These are phyloP conservation scores for Rotaria sp. DNA, from an alignment of 2,888 invertebrate genomes.

Conservation along the genomic window DNA sequence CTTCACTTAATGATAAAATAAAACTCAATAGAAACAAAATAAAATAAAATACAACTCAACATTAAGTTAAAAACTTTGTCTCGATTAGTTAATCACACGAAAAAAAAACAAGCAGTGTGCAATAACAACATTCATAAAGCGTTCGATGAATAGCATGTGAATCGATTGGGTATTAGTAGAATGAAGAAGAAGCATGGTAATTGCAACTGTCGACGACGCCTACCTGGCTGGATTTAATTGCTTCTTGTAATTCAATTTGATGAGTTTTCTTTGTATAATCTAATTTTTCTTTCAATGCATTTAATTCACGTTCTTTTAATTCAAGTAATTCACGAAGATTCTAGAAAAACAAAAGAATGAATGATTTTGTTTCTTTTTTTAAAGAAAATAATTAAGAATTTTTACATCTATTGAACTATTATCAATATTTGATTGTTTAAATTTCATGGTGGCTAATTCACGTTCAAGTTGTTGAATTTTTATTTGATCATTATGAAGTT, in stretches of 20 bases:
- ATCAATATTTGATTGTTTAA: background rate
- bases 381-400: too few relatives aligned
- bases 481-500: background rate
- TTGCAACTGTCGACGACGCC: background rate
- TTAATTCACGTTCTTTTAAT: slow-evolving; percentile 16
- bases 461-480: slow-evolving; percentile 1
- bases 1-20: too few relatives aligned
- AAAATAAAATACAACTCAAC: too few relatives aligned
- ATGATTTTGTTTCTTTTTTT: too few relatives aligned
- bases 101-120: background rate
- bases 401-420: background rate
- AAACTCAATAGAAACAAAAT: too few relatives aligned
- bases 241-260: slow-evolving; percentile 6
- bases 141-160: background rate
- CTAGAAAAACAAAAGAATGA: background rate
- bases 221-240: background rate
- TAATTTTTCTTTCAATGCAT: background rate
- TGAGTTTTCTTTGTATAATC: background rate
- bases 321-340: slow-evolving; percentile 19
- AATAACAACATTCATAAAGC: background rate
- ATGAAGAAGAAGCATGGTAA: background rate
- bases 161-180: background rate
- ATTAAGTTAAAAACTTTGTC: too few relatives aligned
- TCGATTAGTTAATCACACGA: too few relatives aligned
- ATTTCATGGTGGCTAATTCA: background rate